A percentile compares a stretch with the other conserved stretches of the same genome.
phyloP scores from a whole-genome alignment of 2,888 invertebrate species.

The Protophormia terraenovae region DNA sequence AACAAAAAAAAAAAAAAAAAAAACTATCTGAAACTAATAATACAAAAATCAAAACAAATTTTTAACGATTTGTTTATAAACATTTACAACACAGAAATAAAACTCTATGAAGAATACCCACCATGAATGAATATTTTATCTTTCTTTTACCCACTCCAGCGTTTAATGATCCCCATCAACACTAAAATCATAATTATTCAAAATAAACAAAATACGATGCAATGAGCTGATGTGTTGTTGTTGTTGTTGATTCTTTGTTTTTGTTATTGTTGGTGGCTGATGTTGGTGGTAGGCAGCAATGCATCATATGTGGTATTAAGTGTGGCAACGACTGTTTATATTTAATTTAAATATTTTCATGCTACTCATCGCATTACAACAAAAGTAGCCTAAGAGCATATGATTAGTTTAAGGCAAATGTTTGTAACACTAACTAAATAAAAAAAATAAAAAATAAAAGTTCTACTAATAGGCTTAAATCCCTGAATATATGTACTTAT shows the following conservation, averaged over 20 bases:
- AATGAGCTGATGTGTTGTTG: not conserved
- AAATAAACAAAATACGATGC: constrained; percentile 31
- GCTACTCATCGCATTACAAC: not conserved
- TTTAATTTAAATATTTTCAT: constrained; percentile 23
- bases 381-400: not conserved
- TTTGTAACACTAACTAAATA: not conserved
- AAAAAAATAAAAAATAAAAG: not conserved
- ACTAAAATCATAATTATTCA: constrained; percentile 44
- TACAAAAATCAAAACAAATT: constrained; percentile 8
- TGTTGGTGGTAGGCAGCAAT: constrained; percentile 1
- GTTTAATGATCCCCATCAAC: constrained; percentile 59
- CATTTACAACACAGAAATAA: constrained; percentile 25
- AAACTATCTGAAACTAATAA: not conserved
- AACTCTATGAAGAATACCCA: too few species aligned
- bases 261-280: constrained; percentile 2
- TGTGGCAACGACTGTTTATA: constrained; percentile 53
- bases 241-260: not conserved
- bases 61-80: constrained; percentile 60
- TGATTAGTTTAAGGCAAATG: constrained; percentile 1
- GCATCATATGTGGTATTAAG: constrained; percentile 54
- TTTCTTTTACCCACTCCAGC: constrained; percentile 28
- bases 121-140: not conserved
- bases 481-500: not conserved
- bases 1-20: constrained; percentile 11
- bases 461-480: not conserved